Percentiles rank a stretch among this genome's conserved stretches.
Evolutionary conservation across 2,888 invertebrate genomes (phyloP).

Genomic region (Thera obeliscata): DNA sequence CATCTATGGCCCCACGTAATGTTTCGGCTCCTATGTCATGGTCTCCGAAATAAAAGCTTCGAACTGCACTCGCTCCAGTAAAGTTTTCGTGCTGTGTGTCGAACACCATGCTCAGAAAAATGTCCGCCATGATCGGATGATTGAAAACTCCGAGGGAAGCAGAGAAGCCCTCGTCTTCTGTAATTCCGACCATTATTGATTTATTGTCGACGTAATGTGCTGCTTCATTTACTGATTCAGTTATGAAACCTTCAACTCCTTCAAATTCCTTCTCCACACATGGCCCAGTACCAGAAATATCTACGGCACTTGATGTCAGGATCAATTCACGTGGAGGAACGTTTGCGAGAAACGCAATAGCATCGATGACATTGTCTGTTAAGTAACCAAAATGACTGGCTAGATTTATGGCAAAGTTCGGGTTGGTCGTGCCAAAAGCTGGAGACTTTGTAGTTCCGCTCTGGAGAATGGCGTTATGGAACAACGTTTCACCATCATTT

Average conservation of each 20-base stretch:
- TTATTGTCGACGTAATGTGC: conserved; percentile 37
- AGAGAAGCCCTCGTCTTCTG: conserved; percentile 45
- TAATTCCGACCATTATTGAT: conserved; percentile 54
- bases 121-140: conserved; percentile 9
- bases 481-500: conserved; percentile 49
- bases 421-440: conserved; percentile 43
- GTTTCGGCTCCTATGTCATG: conserved; percentile 43
- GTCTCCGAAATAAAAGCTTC: conserved; percentile 63
- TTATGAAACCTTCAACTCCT: conserved; percentile 48
- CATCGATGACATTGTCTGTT: conserved; percentile 48
- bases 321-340: conserved; percentile 51
- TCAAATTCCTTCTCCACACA: conserved; percentile 58
- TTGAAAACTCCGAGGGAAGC: conserved; percentile 2
- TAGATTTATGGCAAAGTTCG: conserved; percentile 49
- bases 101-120: conserved; percentile 39
- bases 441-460: conserved; percentile 54
- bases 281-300: conserved; percentile 43
- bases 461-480: conserved; percentile 60
- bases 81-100: conserved; percentile 46
- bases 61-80: conserved; percentile 42
- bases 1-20: conserved; percentile 43
- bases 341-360: conserved; percentile 53
- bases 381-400: conserved; percentile 53
- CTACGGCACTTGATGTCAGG: conserved; percentile 42
- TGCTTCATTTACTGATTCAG: conserved; percentile 37